Evolutionary conservation across 2,797 vertebrate species (phyloP), one percentile per base, ranked within the genome.

Genomic region (Oreochromis mossambicus): DNA sequence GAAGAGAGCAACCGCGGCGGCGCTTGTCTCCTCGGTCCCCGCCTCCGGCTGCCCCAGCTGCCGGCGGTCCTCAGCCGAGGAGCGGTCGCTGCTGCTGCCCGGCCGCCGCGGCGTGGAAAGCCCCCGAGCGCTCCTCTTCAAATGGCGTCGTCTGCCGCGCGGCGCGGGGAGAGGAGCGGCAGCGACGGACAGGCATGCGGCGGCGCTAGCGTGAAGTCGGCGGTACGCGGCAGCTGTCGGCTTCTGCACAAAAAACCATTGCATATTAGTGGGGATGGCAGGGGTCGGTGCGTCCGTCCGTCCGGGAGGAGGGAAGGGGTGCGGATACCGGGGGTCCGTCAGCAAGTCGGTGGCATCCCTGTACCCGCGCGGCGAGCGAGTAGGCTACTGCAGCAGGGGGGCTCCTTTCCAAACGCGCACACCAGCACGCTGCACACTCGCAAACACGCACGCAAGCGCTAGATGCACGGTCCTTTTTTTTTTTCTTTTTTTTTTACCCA

Each of bases 221-320:
- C 93, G 95, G 96, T 97, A 95, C 96, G 97, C 96, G 96, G 93
- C 95, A 76, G 92, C 94, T 91, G 92, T 90, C 95, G 97, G 97
- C 97, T 96, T 97, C 97, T 97, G 94, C 95, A 96, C 97, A 96
- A 96, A 97, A 97, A 97, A 98, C 95, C 97, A 98, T 98, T 96
- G 97, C 97, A 97, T 97, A 97, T 96, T 93, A 97, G 97, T 97
- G 96, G 85, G 91, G 91, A 86, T 83, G 29, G 87, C 91, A 87
- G 92, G 91, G 92, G 88, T 90, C 91, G 87, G 77, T 90, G 93
- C 46, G 92, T 92, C 91, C 83, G 93, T 94, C 88, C 76, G 91
- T 81, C 83, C 88, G 82, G 82, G 79, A 46, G 83, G 87, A 52
- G 82, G 61, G 79, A 56, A 24, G 83, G 83, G 89, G 83, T 89